Conservation (phyloP, 2,797 vertebrate species). For the Falco biarmicus region DNA sequence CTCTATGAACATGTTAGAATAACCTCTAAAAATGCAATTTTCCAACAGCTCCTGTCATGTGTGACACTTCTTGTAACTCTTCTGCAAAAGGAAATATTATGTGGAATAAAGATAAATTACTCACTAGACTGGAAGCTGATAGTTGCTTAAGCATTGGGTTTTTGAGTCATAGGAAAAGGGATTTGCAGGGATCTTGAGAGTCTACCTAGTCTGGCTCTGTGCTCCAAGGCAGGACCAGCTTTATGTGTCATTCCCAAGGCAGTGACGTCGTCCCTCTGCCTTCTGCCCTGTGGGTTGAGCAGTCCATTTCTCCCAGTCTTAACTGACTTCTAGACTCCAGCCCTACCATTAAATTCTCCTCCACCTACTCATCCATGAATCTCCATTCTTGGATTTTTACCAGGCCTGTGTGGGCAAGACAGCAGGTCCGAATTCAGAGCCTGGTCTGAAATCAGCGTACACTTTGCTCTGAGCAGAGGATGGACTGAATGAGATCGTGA, state of each 20-base stretch:
- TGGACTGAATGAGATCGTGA: background rate
- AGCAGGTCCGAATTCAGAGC: background rate
- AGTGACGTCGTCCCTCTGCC: background rate
- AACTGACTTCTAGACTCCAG: background rate
- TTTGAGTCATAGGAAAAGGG: background rate
- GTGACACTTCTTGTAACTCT: background rate
- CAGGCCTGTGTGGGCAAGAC: background rate
- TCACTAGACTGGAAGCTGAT: background rate
- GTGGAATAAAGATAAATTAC: background rate
- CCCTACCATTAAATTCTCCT: background rate
- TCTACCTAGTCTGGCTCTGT: background rate
- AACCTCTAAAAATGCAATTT: background rate
- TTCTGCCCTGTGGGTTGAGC: background rate
- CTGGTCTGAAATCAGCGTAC: background rate
- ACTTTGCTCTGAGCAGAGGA: background rate
- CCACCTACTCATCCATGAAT: background rate
- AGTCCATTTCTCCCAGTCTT: background rate
- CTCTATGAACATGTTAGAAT: background rate
- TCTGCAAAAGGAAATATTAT: background rate
- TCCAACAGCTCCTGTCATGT: background rate
- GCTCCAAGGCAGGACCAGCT: background rate
- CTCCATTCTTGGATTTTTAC: background rate
- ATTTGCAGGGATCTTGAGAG: background rate
- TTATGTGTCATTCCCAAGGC: background rate
- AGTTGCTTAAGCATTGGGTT: background rate